phyloP scores from a whole-genome alignment of 2,888 invertebrate species.

The Cephus nigrinus region DNA sequence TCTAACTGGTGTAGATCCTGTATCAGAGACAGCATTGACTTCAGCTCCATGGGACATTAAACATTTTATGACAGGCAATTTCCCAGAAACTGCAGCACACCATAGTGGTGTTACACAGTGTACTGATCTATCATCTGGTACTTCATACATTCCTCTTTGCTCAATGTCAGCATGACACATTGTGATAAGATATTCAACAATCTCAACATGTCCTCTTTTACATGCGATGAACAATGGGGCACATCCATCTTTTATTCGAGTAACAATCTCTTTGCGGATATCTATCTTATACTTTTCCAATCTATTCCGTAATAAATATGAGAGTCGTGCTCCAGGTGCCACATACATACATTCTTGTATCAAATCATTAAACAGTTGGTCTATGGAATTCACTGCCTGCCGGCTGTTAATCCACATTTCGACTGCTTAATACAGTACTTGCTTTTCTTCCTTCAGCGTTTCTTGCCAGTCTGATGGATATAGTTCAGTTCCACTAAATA shows the following conservation, averaged over 20 bases:
- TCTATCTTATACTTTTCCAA: slow-evolving; percentile 72
- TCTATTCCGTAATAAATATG: slow-evolving; percentile 68
- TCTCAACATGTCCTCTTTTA: slow-evolving; percentile 83
- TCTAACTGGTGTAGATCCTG: slow-evolving; percentile 89
- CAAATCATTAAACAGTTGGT: slow-evolving; percentile 72
- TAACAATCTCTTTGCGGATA: slow-evolving; percentile 76
- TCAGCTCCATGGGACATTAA: slow-evolving; percentile 84
- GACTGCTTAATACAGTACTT: neutral
- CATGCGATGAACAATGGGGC: slow-evolving; percentile 85
- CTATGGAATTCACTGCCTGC: slow-evolving; percentile 51
- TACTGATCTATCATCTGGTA: slow-evolving; percentile 81
- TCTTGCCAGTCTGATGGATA: neutral
- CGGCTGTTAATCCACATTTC: slow-evolving; percentile 40
- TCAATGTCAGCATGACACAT: slow-evolving; percentile 87
- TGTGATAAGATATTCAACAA: slow-evolving; percentile 86
- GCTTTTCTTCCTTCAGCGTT: neutral
- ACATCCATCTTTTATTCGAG: slow-evolving; percentile 79
- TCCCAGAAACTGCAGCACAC: slow-evolving; percentile 92
- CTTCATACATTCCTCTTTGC: slow-evolving; percentile 86
- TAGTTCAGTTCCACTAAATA: slow-evolving; percentile 3
- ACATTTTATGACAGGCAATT: slow-evolving; percentile 80
- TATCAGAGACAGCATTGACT: slow-evolving; percentile 88
- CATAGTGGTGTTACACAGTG: slow-evolving; percentile 91
- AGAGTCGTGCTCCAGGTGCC: slow-evolving; percentile 77
- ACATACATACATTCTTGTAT: slow-evolving; percentile 76